Percentiles rank a stretch among this genome's conserved stretches.
Evolutionary conservation across 2,888 invertebrate genomes (phyloP).

Genomic region (Chrysolina americana): DNA sequence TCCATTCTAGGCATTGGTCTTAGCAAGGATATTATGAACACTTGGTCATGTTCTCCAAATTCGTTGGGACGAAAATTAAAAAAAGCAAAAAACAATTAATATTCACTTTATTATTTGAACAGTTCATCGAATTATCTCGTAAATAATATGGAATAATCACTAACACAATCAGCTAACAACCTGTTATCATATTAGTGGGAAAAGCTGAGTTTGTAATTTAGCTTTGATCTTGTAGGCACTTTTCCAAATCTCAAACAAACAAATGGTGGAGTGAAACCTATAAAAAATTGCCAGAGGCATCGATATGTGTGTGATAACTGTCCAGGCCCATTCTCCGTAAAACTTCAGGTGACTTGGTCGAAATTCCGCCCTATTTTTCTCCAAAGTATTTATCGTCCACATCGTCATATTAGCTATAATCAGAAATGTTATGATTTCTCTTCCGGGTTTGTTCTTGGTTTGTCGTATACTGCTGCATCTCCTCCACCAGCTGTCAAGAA

Average conservation of each 20-base stretch:
- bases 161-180: neutral
- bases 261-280: constrained; percentile 92
- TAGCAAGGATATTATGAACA: no score
- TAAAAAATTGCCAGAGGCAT: constrained; percentile 93
- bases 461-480: constrained; percentile 81
- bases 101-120: no score
- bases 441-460: constrained; percentile 83
- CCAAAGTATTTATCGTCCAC: constrained; percentile 89
- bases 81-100: no score
- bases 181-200: constrained; percentile 11
- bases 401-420: constrained; percentile 86
- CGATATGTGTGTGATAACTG: constrained; percentile 90
- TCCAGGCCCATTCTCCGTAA: constrained; percentile 92
- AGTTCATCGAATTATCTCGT: no score
- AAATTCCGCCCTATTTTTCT: constrained; percentile 87
- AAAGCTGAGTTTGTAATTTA: constrained; percentile 21
- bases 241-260: constrained; percentile 94
- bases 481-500: constrained; percentile 82
- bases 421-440: constrained; percentile 89
- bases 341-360: constrained; percentile 86
- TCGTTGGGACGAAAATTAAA: no score
- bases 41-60: no score
- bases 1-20: no score
- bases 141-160: neutral
- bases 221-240: constrained; percentile 84